These are phyloP conservation scores for Drosophila emarginata DNA, from an alignment of 2,888 invertebrate genomes.

Conservation along the genomic window DNA sequence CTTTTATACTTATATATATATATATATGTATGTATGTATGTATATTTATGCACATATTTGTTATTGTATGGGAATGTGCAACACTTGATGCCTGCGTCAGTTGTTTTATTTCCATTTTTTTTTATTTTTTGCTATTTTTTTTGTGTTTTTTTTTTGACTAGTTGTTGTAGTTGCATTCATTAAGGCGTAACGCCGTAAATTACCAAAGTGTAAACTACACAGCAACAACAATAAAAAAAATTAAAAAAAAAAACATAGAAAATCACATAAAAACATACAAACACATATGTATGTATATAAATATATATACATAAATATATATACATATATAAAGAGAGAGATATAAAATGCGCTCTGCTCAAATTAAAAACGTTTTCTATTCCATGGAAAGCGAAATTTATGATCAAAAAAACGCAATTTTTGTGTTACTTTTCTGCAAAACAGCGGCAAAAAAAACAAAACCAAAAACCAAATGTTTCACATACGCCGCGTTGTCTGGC, in stretches of 20 bases:
- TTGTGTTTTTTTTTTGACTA: slow-evolving; percentile 31
- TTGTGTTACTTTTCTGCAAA: slow-evolving; percentile 29
- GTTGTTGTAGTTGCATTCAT: slow-evolving; percentile 63
- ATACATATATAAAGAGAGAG: neutral
- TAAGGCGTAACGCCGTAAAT: slow-evolving; percentile 75
- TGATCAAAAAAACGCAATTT: slow-evolving; percentile 43
- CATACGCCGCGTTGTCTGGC: slow-evolving; percentile 58
- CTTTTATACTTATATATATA: neutral
- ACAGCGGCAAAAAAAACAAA: slow-evolving; percentile 15
- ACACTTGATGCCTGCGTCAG: slow-evolving; percentile 18
- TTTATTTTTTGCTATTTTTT: neutral
- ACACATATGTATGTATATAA: no score
- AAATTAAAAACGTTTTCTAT: slow-evolving; percentile 54
- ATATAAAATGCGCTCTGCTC: slow-evolving; percentile 30
- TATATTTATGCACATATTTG: neutral
- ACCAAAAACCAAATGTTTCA: slow-evolving; percentile 47
- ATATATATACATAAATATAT: no score
- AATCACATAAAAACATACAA: slow-evolving; percentile 28
- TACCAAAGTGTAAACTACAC: slow-evolving; percentile 61
- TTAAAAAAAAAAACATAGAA: slow-evolving; percentile 41
- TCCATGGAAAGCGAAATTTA: slow-evolving; percentile 68
- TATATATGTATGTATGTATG: neutral
- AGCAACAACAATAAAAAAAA: slow-evolving; percentile 20
- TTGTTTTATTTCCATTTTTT: slow-evolving; percentile 10
- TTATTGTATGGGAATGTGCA: slow-evolving; percentile 39